Percentiles rank a stretch among this genome's conserved stretches.
These are phyloP conservation scores for Gopherus flavomarginatus DNA, from an alignment of 2,113 vertebrate species.

Conservation along the genomic window DNA sequence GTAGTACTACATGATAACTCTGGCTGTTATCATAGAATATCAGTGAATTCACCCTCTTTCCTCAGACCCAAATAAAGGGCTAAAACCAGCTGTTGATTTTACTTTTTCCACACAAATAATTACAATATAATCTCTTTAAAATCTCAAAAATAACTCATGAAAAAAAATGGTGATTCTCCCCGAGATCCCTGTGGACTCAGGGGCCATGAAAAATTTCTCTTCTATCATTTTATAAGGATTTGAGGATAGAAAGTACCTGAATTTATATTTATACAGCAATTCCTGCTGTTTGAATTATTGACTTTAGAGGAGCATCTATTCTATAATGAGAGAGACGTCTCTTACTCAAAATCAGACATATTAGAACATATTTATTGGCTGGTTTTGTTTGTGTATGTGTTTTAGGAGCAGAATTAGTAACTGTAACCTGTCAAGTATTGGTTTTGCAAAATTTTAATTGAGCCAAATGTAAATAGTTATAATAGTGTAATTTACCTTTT, in stretches of 20 bases:
- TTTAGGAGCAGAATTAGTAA: neutral
- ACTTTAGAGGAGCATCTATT: neutral
- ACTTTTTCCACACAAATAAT: neutral
- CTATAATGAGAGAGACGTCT: neutral
- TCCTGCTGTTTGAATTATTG: neutral
- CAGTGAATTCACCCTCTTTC: rapidly evolving
- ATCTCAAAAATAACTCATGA: neutral
- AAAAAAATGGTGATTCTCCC: neutral
- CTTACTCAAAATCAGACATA: rapidly evolving
- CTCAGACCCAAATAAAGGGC: rapidly evolving
- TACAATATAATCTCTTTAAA: neutral
- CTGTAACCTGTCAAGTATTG: neutral
- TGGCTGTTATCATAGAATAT: no score
- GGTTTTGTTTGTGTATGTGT: neutral
- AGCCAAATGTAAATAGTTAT: neutral
- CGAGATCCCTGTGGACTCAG: neutral
- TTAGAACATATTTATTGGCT: neutral
- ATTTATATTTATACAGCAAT: neutral
- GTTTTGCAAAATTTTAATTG: neutral
- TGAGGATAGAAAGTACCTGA: neutral
- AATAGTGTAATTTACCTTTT: neutral
- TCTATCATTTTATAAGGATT: constrained; percentile 10
- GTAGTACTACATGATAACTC: rapidly evolving
- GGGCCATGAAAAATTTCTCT: neutral
- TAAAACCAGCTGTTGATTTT: neutral